A percentile compares a stretch with the other conserved stretches of the same genome.
These are phyloP conservation scores for Acestrorhynchus altus DNA, from an alignment of 2,797 vertebrate species.

Conservation along the genomic window DNA sequence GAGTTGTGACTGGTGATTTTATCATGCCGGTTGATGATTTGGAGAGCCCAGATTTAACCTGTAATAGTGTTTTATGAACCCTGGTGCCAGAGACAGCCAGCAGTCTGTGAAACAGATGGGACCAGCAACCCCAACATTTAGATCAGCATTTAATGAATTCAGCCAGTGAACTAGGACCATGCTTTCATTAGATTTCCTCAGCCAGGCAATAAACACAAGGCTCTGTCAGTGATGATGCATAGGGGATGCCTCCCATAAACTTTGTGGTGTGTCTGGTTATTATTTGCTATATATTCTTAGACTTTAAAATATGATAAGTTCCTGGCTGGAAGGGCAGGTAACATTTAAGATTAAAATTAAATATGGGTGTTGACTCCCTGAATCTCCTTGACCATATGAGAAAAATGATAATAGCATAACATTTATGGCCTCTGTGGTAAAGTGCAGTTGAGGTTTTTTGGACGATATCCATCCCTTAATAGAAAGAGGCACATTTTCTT, in stretches of 20 bases:
- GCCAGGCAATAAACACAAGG: slow-evolving; percentile 53
- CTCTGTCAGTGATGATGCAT: slow-evolving; percentile 26
- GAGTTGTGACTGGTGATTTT: neutral
- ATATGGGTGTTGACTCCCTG: neutral
- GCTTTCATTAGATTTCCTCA: slow-evolving; percentile 51
- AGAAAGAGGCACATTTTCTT: neutral
- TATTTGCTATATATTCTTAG: slow-evolving; percentile 46
- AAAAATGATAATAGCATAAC: neutral
- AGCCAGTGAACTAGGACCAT: slow-evolving; percentile 16
- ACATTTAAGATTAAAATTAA: neutral
- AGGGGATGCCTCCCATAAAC: slow-evolving; percentile 24
- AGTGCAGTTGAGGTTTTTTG: neutral
- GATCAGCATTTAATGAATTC: slow-evolving; percentile 55
- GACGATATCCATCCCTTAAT: neutral
- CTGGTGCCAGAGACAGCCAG: slow-evolving; percentile 25
- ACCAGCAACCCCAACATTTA: slow-evolving; percentile 30
- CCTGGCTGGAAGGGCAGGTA: slow-evolving; percentile 11
- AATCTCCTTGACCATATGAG: neutral
- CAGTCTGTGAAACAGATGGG: slow-evolving; percentile 46
- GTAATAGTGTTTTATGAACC: slow-evolving; percentile 34
- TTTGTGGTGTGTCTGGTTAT: slow-evolving; percentile 33
- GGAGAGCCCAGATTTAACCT: slow-evolving; percentile 27
- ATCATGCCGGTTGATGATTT: neutral
- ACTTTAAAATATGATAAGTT: slow-evolving; percentile 42
- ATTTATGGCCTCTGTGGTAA: neutral